Evolutionary conservation across 2,888 invertebrate species (phyloP), one percentile per base, ranked within the genome.

Genomic region (Xanthia togata): DNA sequence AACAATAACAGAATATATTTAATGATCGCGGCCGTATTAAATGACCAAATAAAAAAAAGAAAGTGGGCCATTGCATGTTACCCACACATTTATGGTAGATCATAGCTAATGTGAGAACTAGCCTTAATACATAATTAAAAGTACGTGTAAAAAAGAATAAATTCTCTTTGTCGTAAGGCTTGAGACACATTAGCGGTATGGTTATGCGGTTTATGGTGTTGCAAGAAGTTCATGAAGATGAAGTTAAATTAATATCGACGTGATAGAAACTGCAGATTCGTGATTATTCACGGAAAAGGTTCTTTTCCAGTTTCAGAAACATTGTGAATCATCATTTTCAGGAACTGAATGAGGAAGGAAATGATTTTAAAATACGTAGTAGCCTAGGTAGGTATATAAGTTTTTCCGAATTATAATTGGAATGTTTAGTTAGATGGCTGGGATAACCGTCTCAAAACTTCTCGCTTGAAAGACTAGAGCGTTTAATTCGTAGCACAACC

Each of bases 51-150:
- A 90, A 89, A 91, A 91, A 91, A 90, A 90, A 90, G 92, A 92
- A 92, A 93, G 93, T 90, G 83, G 90, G 89, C 44, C 91, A 89
- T 91, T 79, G 92, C 93, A 89, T 93, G 93, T 81, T 86, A 75
- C 82, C 76, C 88, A 87, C 84, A 81, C 88, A 88, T 91, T 90
- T 78, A 80, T 65, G 77, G 77, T 76, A 83, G 86, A 88, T 82
- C 83, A 85, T 87, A 86, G 82, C 76, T 90, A 90, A 91, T 90
- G 92, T 92, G 92, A 88, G 91, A 92, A 92, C 85, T 84, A 87
- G 85, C 88, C 89, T 89, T 87, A 89, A 90, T 91, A 81, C 89
- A 88, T 89, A 85, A 88, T 84, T 87, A 81, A 67, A 81, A 76
- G 57, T 68, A 79, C 64, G 74, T 74, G 77, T 80, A 79, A 78